Evolutionary conservation across 2,113 vertebrate genomes (phyloP).

Genomic region (Tragelaphus buxtoni): DNA sequence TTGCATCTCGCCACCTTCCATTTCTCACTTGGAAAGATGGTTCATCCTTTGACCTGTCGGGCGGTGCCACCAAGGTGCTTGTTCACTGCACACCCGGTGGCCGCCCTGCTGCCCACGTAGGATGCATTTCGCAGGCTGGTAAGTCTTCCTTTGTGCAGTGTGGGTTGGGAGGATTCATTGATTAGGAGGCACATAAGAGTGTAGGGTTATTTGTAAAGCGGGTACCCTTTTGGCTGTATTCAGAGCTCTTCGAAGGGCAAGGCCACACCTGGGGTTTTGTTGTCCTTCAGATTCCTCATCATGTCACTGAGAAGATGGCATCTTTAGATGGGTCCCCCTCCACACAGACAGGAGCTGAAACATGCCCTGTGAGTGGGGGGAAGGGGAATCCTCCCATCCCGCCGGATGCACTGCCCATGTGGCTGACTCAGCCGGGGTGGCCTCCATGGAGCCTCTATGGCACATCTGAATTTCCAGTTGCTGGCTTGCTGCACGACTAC

Average conservation of each 20-base stretch:
- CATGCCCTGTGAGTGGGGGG: not conserved
- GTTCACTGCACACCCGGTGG: accelerated
- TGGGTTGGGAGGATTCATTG: not conserved
- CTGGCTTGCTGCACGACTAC: accelerated
- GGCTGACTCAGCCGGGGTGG: not conserved
- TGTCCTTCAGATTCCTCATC: not conserved
- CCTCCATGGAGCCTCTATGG: accelerated
- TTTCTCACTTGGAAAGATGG: not conserved
- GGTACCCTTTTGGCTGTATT: not conserved
- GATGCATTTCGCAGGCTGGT: accelerated
- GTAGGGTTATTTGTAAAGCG: not conserved
- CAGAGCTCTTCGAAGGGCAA: not conserved
- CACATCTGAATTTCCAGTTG: accelerated
- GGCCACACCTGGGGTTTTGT: not conserved
- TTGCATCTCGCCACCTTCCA: accelerated
- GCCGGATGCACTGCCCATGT: accelerated
- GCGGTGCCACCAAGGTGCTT: accelerated
- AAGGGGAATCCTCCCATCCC: not conserved
- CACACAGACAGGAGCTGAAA: not conserved
- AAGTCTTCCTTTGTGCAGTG: not conserved
- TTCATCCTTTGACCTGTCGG: accelerated
- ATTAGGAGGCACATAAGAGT: not conserved
- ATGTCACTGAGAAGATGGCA: not conserved
- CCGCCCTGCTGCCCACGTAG: accelerated
- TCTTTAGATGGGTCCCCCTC: not conserved